These are phyloP conservation scores for Carpatolechia fugitivella DNA, from an alignment of 2,888 invertebrate genomes.

Conservation along the genomic window DNA sequence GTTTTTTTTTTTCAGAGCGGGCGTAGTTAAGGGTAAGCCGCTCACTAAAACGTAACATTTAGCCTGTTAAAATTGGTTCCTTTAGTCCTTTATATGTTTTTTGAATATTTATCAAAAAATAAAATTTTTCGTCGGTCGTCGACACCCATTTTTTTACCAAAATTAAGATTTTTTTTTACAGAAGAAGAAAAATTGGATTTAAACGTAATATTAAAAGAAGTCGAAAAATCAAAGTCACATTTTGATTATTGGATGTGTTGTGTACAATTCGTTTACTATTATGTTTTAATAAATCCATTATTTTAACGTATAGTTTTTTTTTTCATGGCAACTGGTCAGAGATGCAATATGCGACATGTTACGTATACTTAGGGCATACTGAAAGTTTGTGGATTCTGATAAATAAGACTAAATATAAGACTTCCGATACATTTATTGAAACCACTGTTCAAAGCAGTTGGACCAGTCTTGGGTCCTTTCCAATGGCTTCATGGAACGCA, in stretches of 20 bases:
- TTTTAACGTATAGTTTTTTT: too few relatives aligned
- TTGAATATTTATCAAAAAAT: too few relatives aligned
- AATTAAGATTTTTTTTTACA: neutral
- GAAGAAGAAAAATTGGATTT: neutral
- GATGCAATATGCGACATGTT: too few relatives aligned
- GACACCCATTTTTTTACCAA: neutral
- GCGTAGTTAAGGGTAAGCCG: neutral
- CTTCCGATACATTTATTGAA: too few relatives aligned
- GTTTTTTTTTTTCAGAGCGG: neutral
- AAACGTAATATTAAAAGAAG: neutral
- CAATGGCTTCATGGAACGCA: too few relatives aligned
- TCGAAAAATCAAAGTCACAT: neutral
- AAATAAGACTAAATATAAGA: too few relatives aligned
- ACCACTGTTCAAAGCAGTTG: too few relatives aligned
- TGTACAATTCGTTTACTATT: neutral
- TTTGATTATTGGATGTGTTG: constrained; percentile 5
- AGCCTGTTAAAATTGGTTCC: neutral
- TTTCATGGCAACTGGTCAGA: too few relatives aligned
- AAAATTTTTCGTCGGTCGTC: too few relatives aligned
- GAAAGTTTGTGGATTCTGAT: too few relatives aligned
- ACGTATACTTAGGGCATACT: too few relatives aligned
- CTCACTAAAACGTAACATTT: neutral
- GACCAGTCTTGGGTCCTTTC: too few relatives aligned
- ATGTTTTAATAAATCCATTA: neutral
- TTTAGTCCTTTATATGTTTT: neutral